Base-by-base conservation (phyloP, 1,140 invertebrate genomes). In the Drosophila varians region DNA sequence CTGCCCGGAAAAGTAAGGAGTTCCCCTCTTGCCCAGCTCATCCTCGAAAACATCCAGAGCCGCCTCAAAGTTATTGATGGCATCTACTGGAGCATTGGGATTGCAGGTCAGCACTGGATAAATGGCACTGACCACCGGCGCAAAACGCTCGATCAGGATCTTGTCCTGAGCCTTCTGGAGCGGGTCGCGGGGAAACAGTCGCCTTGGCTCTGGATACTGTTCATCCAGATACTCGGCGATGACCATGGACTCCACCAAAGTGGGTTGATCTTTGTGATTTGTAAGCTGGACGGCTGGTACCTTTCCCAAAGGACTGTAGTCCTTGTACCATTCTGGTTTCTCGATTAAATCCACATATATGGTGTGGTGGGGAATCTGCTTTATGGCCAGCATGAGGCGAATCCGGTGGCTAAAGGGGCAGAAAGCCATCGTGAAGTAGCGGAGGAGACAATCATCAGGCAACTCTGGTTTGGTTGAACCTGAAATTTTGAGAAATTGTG, bases 341-440 rank as follows among this genome's bases (percentile, higher is more conserved):
- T 94, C 92, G 12, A 93, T 93, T 46, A 98, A 91, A 92, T 98
- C 95, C n/a, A 98, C 93, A 83, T 96, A 96, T 6, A 98, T 94
- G 4, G 95, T 93, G 90, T 98, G 96, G 88, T 97, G 95, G 93
- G 95, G 94, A 58, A 98, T 94, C 48, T 95, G 93, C 91, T 98
- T 98, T 4, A 96, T 95, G 45, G 95, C 94, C 4, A 98, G 91
- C 1, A 97, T 94, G 4, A 98, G 92, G 48, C 96, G 93, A 12
- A 95, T 94, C 55, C 97, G 93, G 74, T 98, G 95, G 1, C 96
- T 96, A 89, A 94, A 99, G 0, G 97, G 97, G 89, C 97, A 98
- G 91, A 96, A 98, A 62, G 96, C 93, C 96, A 96, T 98, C 40
- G 94, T 96, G 86, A 97, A 98, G 1, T 97, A 91, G 0, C 97